A percentile compares a stretch with the other conserved stretches of the same genome.
Conservation (phyloP, 2,888 invertebrate species). For the Axea sp. region DNA sequence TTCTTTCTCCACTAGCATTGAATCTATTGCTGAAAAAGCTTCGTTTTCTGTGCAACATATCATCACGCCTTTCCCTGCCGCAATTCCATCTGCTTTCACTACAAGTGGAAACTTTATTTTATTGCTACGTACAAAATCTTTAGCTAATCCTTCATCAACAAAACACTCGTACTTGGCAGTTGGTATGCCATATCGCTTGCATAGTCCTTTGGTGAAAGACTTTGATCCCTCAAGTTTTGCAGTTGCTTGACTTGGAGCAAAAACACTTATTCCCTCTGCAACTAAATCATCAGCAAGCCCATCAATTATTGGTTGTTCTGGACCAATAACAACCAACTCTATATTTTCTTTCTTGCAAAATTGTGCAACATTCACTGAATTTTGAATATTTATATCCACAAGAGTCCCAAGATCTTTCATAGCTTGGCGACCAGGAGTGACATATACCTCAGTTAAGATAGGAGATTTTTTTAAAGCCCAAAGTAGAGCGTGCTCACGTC, state of each 20-base stretch:
- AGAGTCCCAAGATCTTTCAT: conserved; percentile 29
- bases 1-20: conserved; percentile 22
- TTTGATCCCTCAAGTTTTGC: conserved; percentile 44
- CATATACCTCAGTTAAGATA: conserved; percentile 41
- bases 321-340: conserved; percentile 42
- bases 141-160: conserved; percentile 41
- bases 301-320: conserved; percentile 42
- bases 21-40: conserved; percentile 18
- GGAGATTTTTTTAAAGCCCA: conserved; percentile 43
- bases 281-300: conserved; percentile 45
- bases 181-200: conserved; percentile 38
- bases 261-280: conserved; percentile 42
- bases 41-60: conserved; percentile 9
- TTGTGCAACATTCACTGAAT: conserved; percentile 40
- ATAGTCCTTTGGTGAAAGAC: conserved; percentile 39
- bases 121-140: conserved; percentile 41
- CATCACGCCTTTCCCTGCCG: conserved; percentile 34
- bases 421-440: conserved; percentile 36
- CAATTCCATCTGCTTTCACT: conserved; percentile 33
- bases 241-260: conserved; percentile 44
- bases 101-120: conserved; percentile 43
- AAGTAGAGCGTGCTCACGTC: conserved; percentile 42
- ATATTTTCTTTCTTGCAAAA: conserved; percentile 43
- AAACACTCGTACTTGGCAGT: conserved; percentile 42
- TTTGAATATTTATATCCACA: conserved; percentile 40